phyloP scores from a whole-genome alignment of 1,140 invertebrate genomes.

The Ceratina japonica region DNA sequence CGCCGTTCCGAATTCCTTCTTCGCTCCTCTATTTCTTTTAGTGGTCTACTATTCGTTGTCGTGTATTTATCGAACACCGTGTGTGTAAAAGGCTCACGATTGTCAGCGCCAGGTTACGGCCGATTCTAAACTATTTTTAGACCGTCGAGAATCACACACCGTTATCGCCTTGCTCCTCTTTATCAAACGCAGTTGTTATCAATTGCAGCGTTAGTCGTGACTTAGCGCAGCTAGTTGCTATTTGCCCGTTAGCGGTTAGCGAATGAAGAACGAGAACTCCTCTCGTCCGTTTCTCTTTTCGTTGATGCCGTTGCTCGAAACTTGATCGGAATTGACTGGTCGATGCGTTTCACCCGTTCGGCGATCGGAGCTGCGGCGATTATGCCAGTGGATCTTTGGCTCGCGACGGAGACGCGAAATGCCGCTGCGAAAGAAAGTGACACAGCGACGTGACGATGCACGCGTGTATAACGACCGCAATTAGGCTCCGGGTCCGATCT shows the following conservation, averaged over 20 bases:
- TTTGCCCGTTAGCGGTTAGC: conserved; percentile 29
- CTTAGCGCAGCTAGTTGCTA: background rate
- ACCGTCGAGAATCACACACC: conserved; percentile 34
- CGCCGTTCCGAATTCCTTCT: background rate
- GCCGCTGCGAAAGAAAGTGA: conserved; percentile 21
- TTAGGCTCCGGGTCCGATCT: conserved; percentile 42
- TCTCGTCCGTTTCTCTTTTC: background rate
- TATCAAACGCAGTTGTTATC: conserved; percentile 42
- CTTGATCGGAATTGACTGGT: too few relatives aligned
- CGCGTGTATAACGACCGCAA: conserved; percentile 33
- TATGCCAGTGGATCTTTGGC: background rate
- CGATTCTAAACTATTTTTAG: conserved; percentile 40
- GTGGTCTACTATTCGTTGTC: conserved; percentile 33
- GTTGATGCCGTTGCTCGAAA: background rate
- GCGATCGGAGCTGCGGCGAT: background rate
- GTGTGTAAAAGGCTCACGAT: conserved; percentile 33
- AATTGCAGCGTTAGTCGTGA: conserved; percentile 27
- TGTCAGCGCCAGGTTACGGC: conserved; percentile 22
- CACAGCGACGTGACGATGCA: background rate
- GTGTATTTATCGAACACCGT: conserved; percentile 47
- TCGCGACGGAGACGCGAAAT: background rate
- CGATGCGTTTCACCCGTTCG: too few relatives aligned
- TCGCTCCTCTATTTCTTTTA: background rate
- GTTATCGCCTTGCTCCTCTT: conserved; percentile 26
- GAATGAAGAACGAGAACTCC: background rate